Conservation (phyloP, 2,113 vertebrate genomes). For the Epinephelus moara region DNA sequence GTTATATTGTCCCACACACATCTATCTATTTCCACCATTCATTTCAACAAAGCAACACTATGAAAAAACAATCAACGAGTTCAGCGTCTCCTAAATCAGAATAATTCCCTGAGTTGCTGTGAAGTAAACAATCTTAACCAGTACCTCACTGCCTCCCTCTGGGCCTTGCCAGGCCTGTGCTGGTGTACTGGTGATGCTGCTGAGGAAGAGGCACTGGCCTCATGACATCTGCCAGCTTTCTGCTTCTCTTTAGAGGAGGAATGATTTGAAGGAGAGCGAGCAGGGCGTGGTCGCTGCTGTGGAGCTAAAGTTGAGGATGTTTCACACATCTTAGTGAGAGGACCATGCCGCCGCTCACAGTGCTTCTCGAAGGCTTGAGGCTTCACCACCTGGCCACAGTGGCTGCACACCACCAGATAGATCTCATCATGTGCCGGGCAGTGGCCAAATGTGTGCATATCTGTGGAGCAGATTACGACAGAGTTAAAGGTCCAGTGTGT, state of each 20-base stretch:
- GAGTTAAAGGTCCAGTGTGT: not conserved
- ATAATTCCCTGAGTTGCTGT: too few relatives aligned
- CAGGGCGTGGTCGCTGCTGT: constrained; percentile 82
- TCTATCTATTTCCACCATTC: not conserved
- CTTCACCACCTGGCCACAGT: constrained; percentile 93
- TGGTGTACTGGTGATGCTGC: constrained; percentile 75
- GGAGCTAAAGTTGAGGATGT: constrained; percentile 69
- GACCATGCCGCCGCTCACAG: constrained; percentile 89
- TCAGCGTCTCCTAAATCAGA: too few relatives aligned
- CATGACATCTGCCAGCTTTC: constrained; percentile 57
- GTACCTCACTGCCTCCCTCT: constrained; percentile 86
- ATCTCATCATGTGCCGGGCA: constrained; percentile 92
- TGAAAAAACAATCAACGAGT: too few relatives aligned
- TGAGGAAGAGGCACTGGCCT: constrained; percentile 68
- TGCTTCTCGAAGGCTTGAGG: constrained; percentile 94
- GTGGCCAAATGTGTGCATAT: constrained; percentile 93
- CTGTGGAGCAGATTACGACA: constrained; percentile 67
- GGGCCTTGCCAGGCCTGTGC: constrained; percentile 78
- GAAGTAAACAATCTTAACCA: not conserved
- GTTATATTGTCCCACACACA: not conserved
- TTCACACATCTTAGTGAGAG: constrained; percentile 83
- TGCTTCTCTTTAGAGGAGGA: constrained; percentile 41
- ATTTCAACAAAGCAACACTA: too few relatives aligned
- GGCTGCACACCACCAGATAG: constrained; percentile 93
- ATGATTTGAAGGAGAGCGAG: constrained; percentile 75